phyloP scores from a whole-genome alignment of 2,888 invertebrate genomes.

The Drosophila lacicola region DNA sequence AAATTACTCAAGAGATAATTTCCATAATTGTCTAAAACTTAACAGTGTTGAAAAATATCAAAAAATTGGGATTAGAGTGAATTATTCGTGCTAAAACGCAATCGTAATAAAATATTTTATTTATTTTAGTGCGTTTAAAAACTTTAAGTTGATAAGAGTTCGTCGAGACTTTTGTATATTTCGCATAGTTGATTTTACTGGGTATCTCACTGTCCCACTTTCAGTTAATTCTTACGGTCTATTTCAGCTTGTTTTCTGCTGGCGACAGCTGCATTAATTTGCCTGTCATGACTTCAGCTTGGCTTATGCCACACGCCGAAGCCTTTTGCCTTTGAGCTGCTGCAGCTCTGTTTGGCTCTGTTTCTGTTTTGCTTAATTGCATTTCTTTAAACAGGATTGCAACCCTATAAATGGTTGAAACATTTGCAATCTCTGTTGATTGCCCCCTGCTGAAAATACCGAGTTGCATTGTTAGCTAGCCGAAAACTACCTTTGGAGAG shows the following conservation, averaged over 20 bases:
- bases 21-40: neutral
- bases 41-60: neutral
- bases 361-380: conserved; percentile 43
- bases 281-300: conserved; percentile 54
- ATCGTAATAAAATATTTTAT: no score
- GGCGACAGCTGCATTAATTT: conserved; percentile 63
- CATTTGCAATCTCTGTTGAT: conserved; percentile 49
- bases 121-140: no score
- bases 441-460: conserved; percentile 25
- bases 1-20: no score
- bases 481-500: conserved; percentile 13
- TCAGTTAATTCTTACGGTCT: neutral
- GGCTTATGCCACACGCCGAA: conserved; percentile 41
- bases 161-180: no score
- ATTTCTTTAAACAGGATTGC: conserved; percentile 30
- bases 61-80: no score
- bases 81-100: no score
- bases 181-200: neutral
- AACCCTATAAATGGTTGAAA: conserved; percentile 33
- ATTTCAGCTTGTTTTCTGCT: conserved; percentile 20
- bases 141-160: no score
- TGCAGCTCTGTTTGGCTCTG: conserved; percentile 3
- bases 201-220: conserved; percentile 10
- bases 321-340: conserved; percentile 17
- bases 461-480: conserved; percentile 27